Percentiles rank a stretch among this genome's conserved stretches.
Conservation (phyloP, 2,113 vertebrate species). For the Pteronura brasiliensis region DNA sequence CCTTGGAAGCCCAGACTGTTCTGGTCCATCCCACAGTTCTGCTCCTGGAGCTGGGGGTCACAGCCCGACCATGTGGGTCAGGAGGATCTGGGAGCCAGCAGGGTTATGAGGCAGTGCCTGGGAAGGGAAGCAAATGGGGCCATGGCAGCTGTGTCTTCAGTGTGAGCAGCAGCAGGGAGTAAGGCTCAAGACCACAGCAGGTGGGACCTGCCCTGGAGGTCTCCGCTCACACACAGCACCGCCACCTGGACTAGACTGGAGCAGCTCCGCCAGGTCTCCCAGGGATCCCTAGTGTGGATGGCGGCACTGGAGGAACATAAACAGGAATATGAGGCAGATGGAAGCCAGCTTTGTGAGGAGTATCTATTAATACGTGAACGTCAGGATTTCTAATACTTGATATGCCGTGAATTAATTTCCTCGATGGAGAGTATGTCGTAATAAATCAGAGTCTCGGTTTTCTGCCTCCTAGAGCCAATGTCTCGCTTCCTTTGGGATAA, state of each 20-base stretch:
- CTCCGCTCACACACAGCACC: rapidly evolving
- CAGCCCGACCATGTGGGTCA: neutral
- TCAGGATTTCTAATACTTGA: neutral
- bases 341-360: neutral
- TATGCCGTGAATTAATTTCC: neutral
- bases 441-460: neutral
- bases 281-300: rapidly evolving
- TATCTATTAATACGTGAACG: neutral
- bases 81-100: neutral
- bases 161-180: neutral
- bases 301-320: neutral
- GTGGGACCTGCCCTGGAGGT: rapidly evolving
- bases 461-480: neutral
- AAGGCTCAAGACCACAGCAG: neutral
- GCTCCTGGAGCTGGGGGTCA: neutral
- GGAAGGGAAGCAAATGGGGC: neutral
- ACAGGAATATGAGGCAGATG: neutral
- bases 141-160: neutral
- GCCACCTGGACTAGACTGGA: neutral
- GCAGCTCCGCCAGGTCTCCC: neutral
- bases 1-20: neutral
- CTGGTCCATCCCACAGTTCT: neutral
- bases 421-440: neutral
- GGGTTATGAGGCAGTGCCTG: neutral
- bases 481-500: neutral